phyloP scores from a whole-genome alignment of 2,888 invertebrate species.

The Hypsopygia costalis region DNA sequence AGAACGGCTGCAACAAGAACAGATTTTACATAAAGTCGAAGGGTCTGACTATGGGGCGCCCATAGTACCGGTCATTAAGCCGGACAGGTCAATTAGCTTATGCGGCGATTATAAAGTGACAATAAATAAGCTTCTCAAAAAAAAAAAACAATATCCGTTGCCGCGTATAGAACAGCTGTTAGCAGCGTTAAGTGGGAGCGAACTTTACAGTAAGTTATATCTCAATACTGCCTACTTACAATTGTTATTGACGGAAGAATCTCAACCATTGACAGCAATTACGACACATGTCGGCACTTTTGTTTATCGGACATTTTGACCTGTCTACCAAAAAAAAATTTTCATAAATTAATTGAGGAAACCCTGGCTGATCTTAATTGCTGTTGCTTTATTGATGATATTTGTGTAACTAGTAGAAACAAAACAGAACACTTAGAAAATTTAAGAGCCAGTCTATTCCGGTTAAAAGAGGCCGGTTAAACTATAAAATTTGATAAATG shows the following conservation, averaged over 20 bases:
- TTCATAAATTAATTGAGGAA: slow-evolving; percentile 12
- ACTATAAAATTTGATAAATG: slow-evolving; percentile 21
- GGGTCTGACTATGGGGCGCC: slow-evolving; percentile 24
- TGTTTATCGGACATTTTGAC: slow-evolving; percentile 8
- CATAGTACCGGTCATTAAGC: slow-evolving; percentile 25
- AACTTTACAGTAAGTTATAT: slow-evolving; percentile 22
- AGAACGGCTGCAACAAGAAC: slow-evolving; percentile 19
- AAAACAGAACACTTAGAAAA: slow-evolving; percentile 15
- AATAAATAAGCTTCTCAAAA: slow-evolving; percentile 24
- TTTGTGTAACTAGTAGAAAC: slow-evolving; percentile 19
- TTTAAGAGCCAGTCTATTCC: slow-evolving; percentile 18
- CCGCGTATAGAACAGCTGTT: slow-evolving; percentile 27
- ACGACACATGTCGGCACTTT: slow-evolving; percentile 15
- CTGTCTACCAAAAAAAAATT: slow-evolving; percentile 13
- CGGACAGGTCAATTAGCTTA: slow-evolving; percentile 18
- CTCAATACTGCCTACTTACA: slow-evolving; percentile 18
- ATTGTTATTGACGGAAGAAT: slow-evolving; percentile 8
- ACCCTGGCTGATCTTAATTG: slow-evolving; percentile 8
- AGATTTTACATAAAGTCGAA: slow-evolving; percentile 20
- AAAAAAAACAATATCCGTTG: slow-evolving; percentile 20
- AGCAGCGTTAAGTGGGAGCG: too few species aligned
- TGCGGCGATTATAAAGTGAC: slow-evolving; percentile 26
- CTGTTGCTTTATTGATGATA: slow-evolving; percentile 23
- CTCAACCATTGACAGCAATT: slow-evolving; percentile 15
- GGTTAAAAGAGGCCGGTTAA: slow-evolving; percentile 14